Conservation (phyloP, 2,888 invertebrate species). For the Tridacna gigas region DNA sequence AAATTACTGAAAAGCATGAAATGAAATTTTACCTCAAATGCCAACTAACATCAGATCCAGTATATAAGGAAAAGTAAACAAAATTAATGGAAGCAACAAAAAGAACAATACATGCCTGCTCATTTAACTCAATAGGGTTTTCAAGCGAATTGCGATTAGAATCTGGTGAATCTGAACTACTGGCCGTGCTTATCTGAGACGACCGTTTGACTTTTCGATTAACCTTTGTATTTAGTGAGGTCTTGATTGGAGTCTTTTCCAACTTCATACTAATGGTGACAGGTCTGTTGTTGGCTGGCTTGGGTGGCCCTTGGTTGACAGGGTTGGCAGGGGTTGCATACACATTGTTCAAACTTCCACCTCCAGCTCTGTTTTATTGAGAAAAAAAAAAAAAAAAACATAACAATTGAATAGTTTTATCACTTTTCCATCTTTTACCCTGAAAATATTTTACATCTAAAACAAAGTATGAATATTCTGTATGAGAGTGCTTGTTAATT, state of each 20-base stretch:
- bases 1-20: too few relatives aligned
- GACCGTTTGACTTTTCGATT: conserved; percentile 70
- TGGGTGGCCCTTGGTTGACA: background rate
- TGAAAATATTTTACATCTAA: too few relatives aligned
- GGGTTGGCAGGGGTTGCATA: conserved; percentile 27
- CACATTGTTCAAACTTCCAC: conserved; percentile 45
- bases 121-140: conserved; percentile 86
- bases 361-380: conserved; percentile 31
- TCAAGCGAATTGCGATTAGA: conserved; percentile 77
- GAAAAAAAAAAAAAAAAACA: too few relatives aligned
- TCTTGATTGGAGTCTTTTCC: conserved; percentile 60
- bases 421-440: too few relatives aligned
- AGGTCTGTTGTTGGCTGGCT: conserved; percentile 22
- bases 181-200: conserved; percentile 70
- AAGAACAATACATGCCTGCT: conserved; percentile 89
- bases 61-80: background rate
- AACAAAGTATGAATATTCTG: too few relatives aligned
- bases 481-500: too few relatives aligned
- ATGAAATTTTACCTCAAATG: too few relatives aligned
- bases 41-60: too few relatives aligned
- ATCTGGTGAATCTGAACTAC: conserved; percentile 55
- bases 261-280: conserved; percentile 76
- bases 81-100: conserved; percentile 32
- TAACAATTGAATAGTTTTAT: too few relatives aligned
- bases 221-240: conserved; percentile 57